These are phyloP conservation scores for Gambusia affinis DNA, from an alignment of 2,113 vertebrate species.

Conservation along the genomic window DNA sequence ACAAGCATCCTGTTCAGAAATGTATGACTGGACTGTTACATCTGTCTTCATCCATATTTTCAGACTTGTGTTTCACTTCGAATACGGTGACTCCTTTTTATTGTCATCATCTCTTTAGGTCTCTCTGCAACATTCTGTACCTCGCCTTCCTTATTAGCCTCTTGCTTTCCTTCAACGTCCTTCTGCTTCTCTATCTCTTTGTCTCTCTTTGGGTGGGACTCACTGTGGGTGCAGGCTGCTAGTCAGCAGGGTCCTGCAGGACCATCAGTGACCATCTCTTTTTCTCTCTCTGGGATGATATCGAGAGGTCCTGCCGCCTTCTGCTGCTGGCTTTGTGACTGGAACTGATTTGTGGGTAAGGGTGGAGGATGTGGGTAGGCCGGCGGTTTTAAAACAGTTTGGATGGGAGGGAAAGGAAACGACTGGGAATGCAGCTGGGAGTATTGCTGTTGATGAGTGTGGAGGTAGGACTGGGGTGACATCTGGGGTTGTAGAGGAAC, in stretches of 20 bases:
- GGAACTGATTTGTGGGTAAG: slow-evolving; percentile 45
- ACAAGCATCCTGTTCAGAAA: slow-evolving; percentile 10
- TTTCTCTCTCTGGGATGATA: slow-evolving; percentile 81
- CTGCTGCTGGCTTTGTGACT: slow-evolving; percentile 63
- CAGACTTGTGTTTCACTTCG: slow-evolving; percentile 71
- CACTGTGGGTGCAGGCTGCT: slow-evolving; percentile 71
- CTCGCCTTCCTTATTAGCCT: slow-evolving; percentile 15
- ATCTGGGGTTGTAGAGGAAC: slow-evolving; percentile 38
- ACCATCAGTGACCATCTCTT: slow-evolving; percentile 69
- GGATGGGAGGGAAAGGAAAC: slow-evolving; percentile 28
- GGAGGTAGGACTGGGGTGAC: slow-evolving; percentile 45
- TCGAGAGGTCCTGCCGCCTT: slow-evolving; percentile 67
- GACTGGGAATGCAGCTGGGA: slow-evolving; percentile 32
- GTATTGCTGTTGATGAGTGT: slow-evolving; percentile 34
- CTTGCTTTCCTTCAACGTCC: slow-evolving; percentile 9
- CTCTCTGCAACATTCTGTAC: slow-evolving; percentile 38
- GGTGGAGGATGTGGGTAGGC: slow-evolving; percentile 73
- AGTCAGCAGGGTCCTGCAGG: slow-evolving; percentile 80
- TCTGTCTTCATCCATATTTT: slow-evolving; percentile 18
- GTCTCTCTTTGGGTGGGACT: slow-evolving; percentile 57
- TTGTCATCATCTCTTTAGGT: slow-evolving; percentile 30
- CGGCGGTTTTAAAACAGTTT: slow-evolving; percentile 55
- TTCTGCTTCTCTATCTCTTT: slow-evolving; percentile 33
- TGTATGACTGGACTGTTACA: slow-evolving; percentile 9
- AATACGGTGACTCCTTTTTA: slow-evolving; percentile 39